Percentiles rank a stretch among this genome's conserved stretches.
Evolutionary conservation across 2,113 vertebrate genomes (phyloP).

Genomic region (Bubalus kerabau): DNA sequence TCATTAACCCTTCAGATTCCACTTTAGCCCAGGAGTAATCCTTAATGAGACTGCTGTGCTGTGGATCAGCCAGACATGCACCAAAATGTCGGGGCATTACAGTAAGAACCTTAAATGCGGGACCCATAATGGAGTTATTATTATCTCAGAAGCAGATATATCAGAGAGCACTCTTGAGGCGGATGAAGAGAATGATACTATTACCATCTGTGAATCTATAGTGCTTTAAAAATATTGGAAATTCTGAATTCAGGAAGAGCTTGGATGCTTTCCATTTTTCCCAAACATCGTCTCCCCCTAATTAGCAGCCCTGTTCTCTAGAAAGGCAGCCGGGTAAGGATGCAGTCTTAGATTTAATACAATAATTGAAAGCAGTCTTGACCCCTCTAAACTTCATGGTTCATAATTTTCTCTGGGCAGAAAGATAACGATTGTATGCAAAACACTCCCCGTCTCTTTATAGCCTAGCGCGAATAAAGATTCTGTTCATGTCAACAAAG

Average conservation of each 20-base stretch:
- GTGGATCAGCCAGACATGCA: neutral
- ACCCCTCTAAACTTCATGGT: neutral
- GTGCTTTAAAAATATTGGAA: constrained; percentile 42
- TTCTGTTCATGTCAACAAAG: neutral
- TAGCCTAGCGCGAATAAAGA: neutral
- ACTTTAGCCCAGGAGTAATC: neutral
- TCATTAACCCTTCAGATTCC: constrained; percentile 53
- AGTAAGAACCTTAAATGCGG: neutral
- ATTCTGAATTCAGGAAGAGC: constrained; percentile 17
- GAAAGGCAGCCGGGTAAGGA: neutral
- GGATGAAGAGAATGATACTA: neutral
- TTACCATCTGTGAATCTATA: constrained; percentile 13
- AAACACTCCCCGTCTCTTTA: neutral
- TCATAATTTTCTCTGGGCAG: neutral
- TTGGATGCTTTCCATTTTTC: constrained; percentile 26
- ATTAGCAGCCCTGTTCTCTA: neutral
- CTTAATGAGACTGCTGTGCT: neutral
- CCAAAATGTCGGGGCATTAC: neutral
- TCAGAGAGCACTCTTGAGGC: neutral
- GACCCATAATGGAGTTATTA: neutral
- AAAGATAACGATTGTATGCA: neutral
- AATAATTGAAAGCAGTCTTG: neutral
- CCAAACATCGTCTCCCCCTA: neutral
- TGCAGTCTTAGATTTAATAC: neutral
- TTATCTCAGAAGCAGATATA: neutral